phyloP scores from a whole-genome alignment of 2,888 invertebrate species.

The Euplagia quadripunctaria region DNA sequence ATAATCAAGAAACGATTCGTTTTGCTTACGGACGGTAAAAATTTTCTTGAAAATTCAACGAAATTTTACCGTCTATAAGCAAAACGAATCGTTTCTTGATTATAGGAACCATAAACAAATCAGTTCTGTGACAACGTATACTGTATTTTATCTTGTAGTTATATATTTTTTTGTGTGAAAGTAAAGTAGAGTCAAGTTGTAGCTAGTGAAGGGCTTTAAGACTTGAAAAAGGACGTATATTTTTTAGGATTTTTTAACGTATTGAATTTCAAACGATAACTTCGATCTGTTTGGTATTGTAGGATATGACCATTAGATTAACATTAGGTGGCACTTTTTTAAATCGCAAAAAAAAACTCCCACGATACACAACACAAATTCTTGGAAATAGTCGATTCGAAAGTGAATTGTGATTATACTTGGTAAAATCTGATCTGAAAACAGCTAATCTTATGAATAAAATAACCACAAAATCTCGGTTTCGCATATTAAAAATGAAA shows the following conservation, averaged over 20 bases:
- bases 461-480: not conserved
- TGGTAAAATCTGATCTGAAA: not conserved
- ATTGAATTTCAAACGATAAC: too few species aligned
- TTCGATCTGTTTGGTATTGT: too few species aligned
- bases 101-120: too few species aligned
- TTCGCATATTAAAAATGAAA: not conserved
- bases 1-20: too few species aligned
- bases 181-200: not conserved
- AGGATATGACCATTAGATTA: not conserved
- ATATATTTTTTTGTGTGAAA: not conserved
- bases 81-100: too few species aligned
- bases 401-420: not conserved
- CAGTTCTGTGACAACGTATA: too few species aligned
- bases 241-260: not conserved
- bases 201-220: not conserved
- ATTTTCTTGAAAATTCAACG: too few species aligned
- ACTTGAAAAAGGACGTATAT: not conserved
- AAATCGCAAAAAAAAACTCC: not conserved
- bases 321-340: not conserved
- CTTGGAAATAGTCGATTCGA: not conserved
- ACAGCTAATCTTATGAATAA: not conserved
- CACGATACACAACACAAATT: not conserved
- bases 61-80: too few species aligned
- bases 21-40: too few species aligned
- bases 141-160: not conserved